These are phyloP conservation scores for Andrena bucephala DNA, from an alignment of 2,888 invertebrate genomes.

Conservation along the genomic window DNA sequence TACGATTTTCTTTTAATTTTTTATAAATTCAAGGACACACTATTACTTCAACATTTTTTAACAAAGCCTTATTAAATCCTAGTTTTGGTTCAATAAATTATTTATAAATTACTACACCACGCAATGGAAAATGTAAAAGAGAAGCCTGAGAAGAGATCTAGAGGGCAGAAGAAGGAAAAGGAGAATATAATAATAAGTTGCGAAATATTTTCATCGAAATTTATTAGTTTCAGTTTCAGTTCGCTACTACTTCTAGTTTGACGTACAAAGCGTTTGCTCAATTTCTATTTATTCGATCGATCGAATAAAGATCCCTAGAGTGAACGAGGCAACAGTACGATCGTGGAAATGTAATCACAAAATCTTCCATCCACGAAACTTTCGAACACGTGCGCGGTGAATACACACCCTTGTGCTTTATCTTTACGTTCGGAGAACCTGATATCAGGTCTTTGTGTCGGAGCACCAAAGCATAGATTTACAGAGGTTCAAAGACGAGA, in stretches of 20 bases:
- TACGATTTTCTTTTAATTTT: no score
- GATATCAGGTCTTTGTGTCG: constrained; percentile 3
- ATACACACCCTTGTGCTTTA: constrained; percentile 4
- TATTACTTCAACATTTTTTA: no score
- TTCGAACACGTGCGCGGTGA: constrained; percentile 8
- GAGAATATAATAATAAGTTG: background rate
- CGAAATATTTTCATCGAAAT: constrained; percentile 33
- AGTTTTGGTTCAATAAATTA: no score
- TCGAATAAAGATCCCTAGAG: constrained; percentile 21
- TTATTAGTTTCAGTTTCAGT: constrained; percentile 39
- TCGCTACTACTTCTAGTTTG: constrained; percentile 38
- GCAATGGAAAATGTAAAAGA: no score
- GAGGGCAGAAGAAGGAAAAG: background rate
- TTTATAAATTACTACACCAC: no score
- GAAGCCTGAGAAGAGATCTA: no score
- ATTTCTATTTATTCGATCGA: constrained; percentile 14
- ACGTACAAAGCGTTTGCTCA: constrained; percentile 49
- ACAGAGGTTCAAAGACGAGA: constrained; percentile 8
- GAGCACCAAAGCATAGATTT: constrained; percentile 26
- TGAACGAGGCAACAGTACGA: constrained; percentile 21
- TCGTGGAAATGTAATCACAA: constrained; percentile 20
- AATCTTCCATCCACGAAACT: constrained; percentile 14
- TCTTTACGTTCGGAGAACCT: background rate
- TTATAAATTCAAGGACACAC: no score
- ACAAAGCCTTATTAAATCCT: no score